A percentile compares a stretch with the other conserved stretches of the same genome.
Conservation (phyloP, 2,888 invertebrate species). For the Argyresthia goedartella region DNA sequence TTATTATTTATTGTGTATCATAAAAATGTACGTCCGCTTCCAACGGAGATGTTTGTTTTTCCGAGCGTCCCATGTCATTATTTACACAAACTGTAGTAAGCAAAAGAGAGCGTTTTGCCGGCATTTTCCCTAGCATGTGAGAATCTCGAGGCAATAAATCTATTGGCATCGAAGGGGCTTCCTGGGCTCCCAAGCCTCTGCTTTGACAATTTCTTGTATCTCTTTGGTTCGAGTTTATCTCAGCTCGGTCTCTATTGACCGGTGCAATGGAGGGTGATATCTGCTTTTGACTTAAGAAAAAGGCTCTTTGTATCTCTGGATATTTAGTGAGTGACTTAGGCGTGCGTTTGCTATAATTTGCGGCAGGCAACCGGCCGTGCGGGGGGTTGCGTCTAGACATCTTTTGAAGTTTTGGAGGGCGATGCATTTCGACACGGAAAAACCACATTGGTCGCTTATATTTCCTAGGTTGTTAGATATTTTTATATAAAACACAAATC, state of each 20-base stretch:
- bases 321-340: background rate
- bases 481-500: no score
- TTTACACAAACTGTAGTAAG: no score
- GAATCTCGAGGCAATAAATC: slow-evolving; percentile 51
- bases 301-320: background rate
- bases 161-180: slow-evolving; percentile 22
- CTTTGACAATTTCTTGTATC: slow-evolving; percentile 42
- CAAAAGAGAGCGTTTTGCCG: no score
- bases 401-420: no score
- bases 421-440: no score
- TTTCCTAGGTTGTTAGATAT: no score
- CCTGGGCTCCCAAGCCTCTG: slow-evolving; percentile 7
- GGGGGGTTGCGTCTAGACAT: no score
- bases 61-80: no score
- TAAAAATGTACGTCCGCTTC: no score
- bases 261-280: slow-evolving; percentile 1
- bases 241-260: slow-evolving; percentile 18
- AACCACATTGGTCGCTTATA: no score
- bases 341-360: background rate
- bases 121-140: slow-evolving; percentile 8
- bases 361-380: background rate
- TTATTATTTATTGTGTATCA: no score
- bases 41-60: no score
- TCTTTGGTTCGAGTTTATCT: slow-evolving; percentile 43
- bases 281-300: slow-evolving; percentile 3